These are phyloP conservation scores for Gallinago paraguaiae DNA, from an alignment of 2,113 vertebrate genomes.

Conservation along the genomic window DNA sequence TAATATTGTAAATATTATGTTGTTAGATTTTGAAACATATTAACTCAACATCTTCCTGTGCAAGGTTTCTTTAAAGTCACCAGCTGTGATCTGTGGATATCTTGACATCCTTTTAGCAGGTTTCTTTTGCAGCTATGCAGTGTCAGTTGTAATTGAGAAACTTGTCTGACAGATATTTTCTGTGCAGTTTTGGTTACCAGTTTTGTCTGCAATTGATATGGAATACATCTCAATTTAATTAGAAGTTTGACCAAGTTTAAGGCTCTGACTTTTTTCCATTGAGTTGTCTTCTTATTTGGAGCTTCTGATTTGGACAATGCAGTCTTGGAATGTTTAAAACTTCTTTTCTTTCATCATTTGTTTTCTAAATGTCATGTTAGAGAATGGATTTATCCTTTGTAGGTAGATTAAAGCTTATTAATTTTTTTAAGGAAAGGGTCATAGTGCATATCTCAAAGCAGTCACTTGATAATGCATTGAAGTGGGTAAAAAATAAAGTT, in stretches of 20 bases:
- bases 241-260: neutral
- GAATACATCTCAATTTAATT: neutral
- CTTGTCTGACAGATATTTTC: neutral
- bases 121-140: neutral
- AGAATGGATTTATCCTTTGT: neutral
- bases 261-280: neutral
- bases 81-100: neutral
- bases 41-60: neutral
- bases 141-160: neutral
- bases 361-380: neutral
- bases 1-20: neutral
- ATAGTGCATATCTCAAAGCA: neutral
- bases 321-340: neutral
- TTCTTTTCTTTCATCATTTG: neutral
- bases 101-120: neutral
- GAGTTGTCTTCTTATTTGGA: neutral
- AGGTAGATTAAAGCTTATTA: neutral
- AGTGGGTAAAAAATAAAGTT: neutral
- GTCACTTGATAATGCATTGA: neutral
- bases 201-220: neutral
- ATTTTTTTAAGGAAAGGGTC: neutral
- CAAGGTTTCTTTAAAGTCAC: neutral
- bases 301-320: neutral
- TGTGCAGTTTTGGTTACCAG: neutral
- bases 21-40: neutral